Base-by-base conservation (phyloP, 2,113 vertebrate species). In the Acanthisitta chloris region DNA sequence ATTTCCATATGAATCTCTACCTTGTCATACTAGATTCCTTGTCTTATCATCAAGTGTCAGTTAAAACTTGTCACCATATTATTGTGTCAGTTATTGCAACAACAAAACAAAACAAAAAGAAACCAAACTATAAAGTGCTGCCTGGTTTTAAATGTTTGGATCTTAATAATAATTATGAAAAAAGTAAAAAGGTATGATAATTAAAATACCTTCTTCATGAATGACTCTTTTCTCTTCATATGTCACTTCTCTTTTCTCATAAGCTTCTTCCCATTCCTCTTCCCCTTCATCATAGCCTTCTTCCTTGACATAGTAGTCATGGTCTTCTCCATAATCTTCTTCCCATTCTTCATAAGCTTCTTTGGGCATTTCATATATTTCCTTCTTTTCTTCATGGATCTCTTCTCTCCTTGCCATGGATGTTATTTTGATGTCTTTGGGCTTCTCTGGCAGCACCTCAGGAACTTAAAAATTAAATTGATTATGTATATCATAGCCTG, bases 351-450 rank as follows among this genome's bases (percentile, higher is more conserved):
- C 98, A 6, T 98, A 97, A 87, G 64, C 38, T 81, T 98, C 96
- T 83, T 45, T 95, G 36, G 87, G 97, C 5, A 81, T 62, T 82
- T 96, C 97, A 79, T 93, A 72, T 64, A 92, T 81, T 24, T 97
- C 96, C 72, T 71, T 94, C 82, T 91, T 83, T 81, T 98, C 97
- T 69, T 97, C 97, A 33, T 90, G 96, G 36, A 97, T 78, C 59
- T 98, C 97, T 95, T 98, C 98, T 97, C 97, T 98, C 79, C 77
- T 97, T 80, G 96, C 91, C 24, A 98, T 95, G 11, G 98, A 96
- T 70, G 73, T 97, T 97, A 97, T 97, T 95, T 98, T 98, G 46
- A 98, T 78, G 49, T 98, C 97, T 90, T 99, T 98, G 58, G 98
- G 87, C 76, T 97, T 97, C 98, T 96, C 98, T 96, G 92, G 97